These are phyloP conservation scores for Heliconius cydno DNA, from an alignment of 2,888 invertebrate genomes.

Conservation along the genomic window DNA sequence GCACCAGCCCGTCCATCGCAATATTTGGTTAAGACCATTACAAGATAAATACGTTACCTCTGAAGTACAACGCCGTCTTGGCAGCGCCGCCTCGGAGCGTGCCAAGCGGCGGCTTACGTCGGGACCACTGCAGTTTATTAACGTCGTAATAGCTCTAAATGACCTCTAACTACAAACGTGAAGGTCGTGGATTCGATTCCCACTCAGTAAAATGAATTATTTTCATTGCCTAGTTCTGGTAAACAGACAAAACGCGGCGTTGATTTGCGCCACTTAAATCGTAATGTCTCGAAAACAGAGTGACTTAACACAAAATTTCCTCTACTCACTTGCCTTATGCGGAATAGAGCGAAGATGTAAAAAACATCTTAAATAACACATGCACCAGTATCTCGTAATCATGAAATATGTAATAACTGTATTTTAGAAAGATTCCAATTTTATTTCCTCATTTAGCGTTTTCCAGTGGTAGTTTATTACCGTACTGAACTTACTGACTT, in stretches of 20 bases:
- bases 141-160: background rate
- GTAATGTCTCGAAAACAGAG: no score
- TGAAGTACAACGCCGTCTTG: conserved; percentile 20
- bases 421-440: background rate
- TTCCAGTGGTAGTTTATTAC: background rate
- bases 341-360: no score
- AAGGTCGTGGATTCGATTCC: background rate
- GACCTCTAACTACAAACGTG: background rate
- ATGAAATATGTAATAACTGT: background rate
- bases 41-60: conserved; percentile 26
- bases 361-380: no score
- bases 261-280: no score
- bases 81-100: conserved; percentile 28
- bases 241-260: no score
- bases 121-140: conserved; percentile 11
- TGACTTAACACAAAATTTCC: no score
- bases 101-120: conserved; percentile 30
- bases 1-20: background rate
- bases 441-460: background rate
- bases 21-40: conserved; percentile 22
- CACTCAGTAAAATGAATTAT: background rate
- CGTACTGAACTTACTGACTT: background rate
- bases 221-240: no score
- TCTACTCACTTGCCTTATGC: no score
- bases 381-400: background rate